These are phyloP conservation scores for Julus scanicus DNA, from an alignment of 2,888 invertebrate genomes.

Conservation along the genomic window DNA sequence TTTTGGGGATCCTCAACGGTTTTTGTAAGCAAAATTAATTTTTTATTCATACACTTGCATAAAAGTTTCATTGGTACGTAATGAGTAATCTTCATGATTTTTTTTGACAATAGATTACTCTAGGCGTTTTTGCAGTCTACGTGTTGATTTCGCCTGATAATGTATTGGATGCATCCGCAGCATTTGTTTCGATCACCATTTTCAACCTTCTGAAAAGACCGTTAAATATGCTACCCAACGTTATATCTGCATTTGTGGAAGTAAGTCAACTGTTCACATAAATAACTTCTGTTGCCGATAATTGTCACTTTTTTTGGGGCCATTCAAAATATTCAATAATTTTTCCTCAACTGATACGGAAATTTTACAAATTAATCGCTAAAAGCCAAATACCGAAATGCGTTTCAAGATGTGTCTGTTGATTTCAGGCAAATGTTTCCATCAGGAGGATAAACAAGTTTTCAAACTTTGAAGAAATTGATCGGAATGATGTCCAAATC, in stretches of 20 bases:
- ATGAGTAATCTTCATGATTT: background rate
- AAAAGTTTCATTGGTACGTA: no score
- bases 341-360: no score
- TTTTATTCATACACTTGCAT: background rate
- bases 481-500: constrained; percentile 59
- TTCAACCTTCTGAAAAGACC: constrained; percentile 68
- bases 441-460: constrained; percentile 67
- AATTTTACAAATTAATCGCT: no score
- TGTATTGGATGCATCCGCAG: constrained; percentile 59
- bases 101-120: constrained; percentile 64
- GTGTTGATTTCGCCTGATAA: constrained; percentile 64
- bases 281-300: background rate
- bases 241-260: constrained; percentile 55
- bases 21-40: constrained; percentile 63
- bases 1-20: constrained; percentile 69
- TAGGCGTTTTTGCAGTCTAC: constrained; percentile 69
- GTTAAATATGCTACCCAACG: constrained; percentile 65
- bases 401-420: background rate
- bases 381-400: no score
- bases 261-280: constrained; percentile 44
- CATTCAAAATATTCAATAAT: no score
- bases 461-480: constrained; percentile 67
- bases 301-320: no score
- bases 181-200: constrained; percentile 59
- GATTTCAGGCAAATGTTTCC: constrained; percentile 65